Percentiles rank a stretch among this genome's conserved stretches.
These are phyloP conservation scores for Cossypha dichroa DNA, from an alignment of 2,797 vertebrate species.

Conservation along the genomic window DNA sequence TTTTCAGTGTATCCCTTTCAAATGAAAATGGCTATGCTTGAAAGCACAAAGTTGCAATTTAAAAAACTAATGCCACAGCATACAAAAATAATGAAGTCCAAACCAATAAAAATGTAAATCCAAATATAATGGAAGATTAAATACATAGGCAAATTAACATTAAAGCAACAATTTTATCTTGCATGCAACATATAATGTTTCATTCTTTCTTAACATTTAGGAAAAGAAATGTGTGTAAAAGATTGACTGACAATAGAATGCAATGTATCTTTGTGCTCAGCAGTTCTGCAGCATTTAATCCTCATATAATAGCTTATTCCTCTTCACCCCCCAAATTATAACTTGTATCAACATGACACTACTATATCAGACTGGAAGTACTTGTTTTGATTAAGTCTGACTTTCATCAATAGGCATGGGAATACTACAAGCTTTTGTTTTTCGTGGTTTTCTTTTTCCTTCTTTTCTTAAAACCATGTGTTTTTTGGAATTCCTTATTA, in stretches of 20 bases:
- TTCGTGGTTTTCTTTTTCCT: neutral
- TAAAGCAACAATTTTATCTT: conserved; percentile 57
- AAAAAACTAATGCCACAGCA: conserved; percentile 28
- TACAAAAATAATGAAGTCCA: conserved; percentile 47
- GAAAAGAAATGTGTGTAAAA: neutral
- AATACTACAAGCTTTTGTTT: neutral
- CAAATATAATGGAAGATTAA: conserved; percentile 68
- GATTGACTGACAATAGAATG: neutral
- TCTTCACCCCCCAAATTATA: neutral
- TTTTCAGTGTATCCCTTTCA: conserved; percentile 45
- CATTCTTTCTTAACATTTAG: neutral
- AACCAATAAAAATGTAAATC: conserved; percentile 75
- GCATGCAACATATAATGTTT: neutral
- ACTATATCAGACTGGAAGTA: neutral
- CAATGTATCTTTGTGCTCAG: neutral
- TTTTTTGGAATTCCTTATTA: neutral
- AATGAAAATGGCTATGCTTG: conserved; percentile 67
- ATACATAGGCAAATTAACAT: conserved; percentile 47
- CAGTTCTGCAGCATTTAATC: neutral
- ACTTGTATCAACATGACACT: neutral
- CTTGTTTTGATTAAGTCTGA: neutral
- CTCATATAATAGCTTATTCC: neutral
- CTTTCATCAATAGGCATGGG: neutral
- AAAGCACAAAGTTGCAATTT: conserved; percentile 67
- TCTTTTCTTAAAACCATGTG: rapidly evolving